Percentiles rank a stretch among this genome's conserved stretches.
phyloP scores from a whole-genome alignment of 2,113 vertebrate genomes.

The Isichthys henryi region DNA sequence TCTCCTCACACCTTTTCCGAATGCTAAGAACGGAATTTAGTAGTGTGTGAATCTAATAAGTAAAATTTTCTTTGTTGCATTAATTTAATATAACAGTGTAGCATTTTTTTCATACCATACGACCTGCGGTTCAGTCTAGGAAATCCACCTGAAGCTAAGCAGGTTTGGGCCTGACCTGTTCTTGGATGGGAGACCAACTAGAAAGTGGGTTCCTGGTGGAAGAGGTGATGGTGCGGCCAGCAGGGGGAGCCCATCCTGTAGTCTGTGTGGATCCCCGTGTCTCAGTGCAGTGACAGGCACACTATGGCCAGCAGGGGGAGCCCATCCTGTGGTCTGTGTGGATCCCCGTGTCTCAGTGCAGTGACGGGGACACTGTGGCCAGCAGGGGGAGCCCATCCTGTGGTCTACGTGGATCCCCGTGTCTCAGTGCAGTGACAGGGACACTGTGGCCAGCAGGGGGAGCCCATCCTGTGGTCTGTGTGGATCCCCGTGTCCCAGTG shows the following conservation, averaged over 20 bases:
- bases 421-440: not conserved
- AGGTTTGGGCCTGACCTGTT: not conserved
- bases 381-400: too few species aligned
- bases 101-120: not conserved
- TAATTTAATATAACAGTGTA: not conserved
- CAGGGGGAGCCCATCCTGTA: not conserved
- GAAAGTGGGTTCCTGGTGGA: not conserved
- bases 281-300: not conserved
- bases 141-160: not conserved
- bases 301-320: not conserved
- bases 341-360: too few species aligned
- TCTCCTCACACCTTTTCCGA: not conserved
- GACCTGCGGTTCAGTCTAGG: not conserved
- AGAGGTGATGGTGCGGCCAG: not conserved
- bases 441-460: not conserved
- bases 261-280: not conserved
- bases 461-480: not conserved
- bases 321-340: too few species aligned
- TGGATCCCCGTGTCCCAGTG: too few species aligned
- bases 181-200: not conserved
- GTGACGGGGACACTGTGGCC: too few species aligned
- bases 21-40: not conserved
- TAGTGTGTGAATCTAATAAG: not conserved
- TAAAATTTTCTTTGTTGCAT: not conserved
- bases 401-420: too few species aligned